Evolutionary conservation across 2,888 invertebrate species (phyloP).

Genomic region (Selenia dentaria): DNA sequence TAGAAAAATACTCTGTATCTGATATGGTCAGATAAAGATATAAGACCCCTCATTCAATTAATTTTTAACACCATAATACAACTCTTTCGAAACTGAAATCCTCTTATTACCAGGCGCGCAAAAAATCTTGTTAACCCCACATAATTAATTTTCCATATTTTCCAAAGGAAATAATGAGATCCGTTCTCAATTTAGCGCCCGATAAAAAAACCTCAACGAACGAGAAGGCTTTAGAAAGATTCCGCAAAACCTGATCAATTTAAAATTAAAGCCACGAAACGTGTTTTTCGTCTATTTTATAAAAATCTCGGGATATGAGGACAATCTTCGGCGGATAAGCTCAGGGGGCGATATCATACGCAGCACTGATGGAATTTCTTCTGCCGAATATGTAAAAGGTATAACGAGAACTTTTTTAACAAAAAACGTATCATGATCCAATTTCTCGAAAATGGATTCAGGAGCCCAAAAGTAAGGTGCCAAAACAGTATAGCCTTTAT

Average conservation of each 20-base stretch:
- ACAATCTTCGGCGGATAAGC: slow-evolving; percentile 80
- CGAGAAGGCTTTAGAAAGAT: slow-evolving; percentile 76
- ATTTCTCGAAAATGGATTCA: slow-evolving; percentile 19
- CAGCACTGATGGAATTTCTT: slow-evolving; percentile 49
- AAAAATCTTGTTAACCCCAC: slow-evolving; percentile 50
- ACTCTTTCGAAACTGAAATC: slow-evolving; percentile 16
- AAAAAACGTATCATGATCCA: slow-evolving; percentile 13
- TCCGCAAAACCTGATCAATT: slow-evolving; percentile 82
- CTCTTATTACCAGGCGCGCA: slow-evolving; percentile 33
- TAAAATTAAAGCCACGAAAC: slow-evolving; percentile 85
- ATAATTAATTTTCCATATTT: slow-evolving; percentile 74
- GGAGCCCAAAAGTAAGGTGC: not conserved
- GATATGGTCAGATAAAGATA: no score
- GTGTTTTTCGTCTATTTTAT: slow-evolving; percentile 84
- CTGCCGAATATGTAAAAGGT: slow-evolving; percentile 44
- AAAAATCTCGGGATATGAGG: slow-evolving; percentile 80
- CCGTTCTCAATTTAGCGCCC: slow-evolving; percentile 52
- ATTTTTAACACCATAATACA: slow-evolving; percentile 19
- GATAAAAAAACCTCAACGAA: slow-evolving; percentile 69
- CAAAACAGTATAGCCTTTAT: no score
- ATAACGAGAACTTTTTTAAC: slow-evolving; percentile 32
- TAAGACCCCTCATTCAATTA: no score
- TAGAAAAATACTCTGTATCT: no score
- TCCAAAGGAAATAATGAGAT: slow-evolving; percentile 66
- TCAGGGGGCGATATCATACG: slow-evolving; percentile 53